Percentiles rank a stretch among this genome's conserved stretches.
Evolutionary conservation across 2,888 invertebrate genomes (phyloP).

Genomic region (Diplazon laetatorius): DNA sequence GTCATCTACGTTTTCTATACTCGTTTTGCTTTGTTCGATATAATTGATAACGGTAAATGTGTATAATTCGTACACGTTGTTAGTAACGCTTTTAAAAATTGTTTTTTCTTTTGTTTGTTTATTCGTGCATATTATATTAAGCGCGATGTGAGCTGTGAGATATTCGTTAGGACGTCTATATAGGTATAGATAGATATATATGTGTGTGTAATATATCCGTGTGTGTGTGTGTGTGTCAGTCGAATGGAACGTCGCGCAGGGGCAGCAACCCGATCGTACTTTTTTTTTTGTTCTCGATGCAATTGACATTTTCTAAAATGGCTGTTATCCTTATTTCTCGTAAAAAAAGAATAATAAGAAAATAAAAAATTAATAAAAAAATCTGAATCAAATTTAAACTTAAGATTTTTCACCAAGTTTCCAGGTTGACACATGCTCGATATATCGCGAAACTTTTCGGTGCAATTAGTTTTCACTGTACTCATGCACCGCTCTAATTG

Average conservation of each 20-base stretch:
- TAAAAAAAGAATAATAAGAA: constrained; percentile 32
- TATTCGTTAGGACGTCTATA: constrained; percentile 40
- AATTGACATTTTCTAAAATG: constrained; percentile 22
- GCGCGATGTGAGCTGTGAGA: constrained; percentile 51
- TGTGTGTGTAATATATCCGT: too few relatives aligned
- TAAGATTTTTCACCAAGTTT: constrained; percentile 29
- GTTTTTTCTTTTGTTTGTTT: constrained; percentile 45
- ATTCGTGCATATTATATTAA: constrained; percentile 60
- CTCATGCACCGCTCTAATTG: constrained; percentile 22
- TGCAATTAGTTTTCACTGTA: constrained; percentile 27
- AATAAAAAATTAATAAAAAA: constrained; percentile 28
- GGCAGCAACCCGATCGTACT: constrained; percentile 35
- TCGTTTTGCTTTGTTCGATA: background rate
- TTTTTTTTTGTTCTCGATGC: background rate
- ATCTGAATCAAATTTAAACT: too few relatives aligned
- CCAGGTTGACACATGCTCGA: constrained; percentile 18
- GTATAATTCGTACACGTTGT: constrained; percentile 61
- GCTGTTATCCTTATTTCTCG: background rate
- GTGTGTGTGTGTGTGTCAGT: constrained; percentile 16
- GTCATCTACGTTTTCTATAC: background rate
- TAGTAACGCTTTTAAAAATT: too few relatives aligned
- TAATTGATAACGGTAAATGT: constrained; percentile 6
- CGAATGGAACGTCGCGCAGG: constrained; percentile 43
- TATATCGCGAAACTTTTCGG: constrained; percentile 15
- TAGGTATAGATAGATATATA: too few relatives aligned